Base-by-base conservation (phyloP, 2,888 invertebrate genomes). In the Drosophila subquinaria region DNA sequence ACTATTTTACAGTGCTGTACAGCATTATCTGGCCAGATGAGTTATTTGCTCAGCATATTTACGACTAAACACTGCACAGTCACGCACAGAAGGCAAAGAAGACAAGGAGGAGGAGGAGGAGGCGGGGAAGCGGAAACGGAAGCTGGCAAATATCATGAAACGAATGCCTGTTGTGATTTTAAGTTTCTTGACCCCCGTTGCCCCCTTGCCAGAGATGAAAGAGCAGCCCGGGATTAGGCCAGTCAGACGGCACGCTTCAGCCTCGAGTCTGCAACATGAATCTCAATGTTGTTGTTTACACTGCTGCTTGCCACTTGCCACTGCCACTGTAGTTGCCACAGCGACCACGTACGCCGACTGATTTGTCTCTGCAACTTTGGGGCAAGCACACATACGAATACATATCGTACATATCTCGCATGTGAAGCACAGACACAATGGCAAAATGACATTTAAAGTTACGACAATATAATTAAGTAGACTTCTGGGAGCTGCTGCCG, bases 381-480 rank as follows among this genome's bases (percentile, higher is more conserved):
- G 10, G 17, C 27, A 38, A 15, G 15, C 23, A 27, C 13, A 38
- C 36, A 20, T 8, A 20, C n/a, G 2, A 3, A 15, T 17, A 23
- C n/a, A 10, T 40, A 52, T 33, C 3, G 23, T 30, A 8, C 30
- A 30, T 30, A 30, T 45, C 9, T 53, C 62, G 60, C 69, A 72
- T 82, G 73, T 76, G 76, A 15, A 17, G 27, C 45, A 47, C 27
- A 57, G 27, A 73, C 75, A 84, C 81, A 82, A 73, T 82, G 77
- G 70, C 84, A 81, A 84, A 89, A 89, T 82, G 89, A 88, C 88
- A 90, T 89, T 88, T 85, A 88, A 89, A 89, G 86, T 89, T 89
- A 89, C 82, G 85, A 85, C 88, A 90, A 88, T 88, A 88, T 88
- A 88, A 88, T 88, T 88, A 90, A 89, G 88, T 88, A 90, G 79